A percentile compares a stretch with the other conserved stretches of the same genome.
These are phyloP conservation scores for Tylochromis polylepis DNA, from an alignment of 2,113 vertebrate species.

Conservation along the genomic window DNA sequence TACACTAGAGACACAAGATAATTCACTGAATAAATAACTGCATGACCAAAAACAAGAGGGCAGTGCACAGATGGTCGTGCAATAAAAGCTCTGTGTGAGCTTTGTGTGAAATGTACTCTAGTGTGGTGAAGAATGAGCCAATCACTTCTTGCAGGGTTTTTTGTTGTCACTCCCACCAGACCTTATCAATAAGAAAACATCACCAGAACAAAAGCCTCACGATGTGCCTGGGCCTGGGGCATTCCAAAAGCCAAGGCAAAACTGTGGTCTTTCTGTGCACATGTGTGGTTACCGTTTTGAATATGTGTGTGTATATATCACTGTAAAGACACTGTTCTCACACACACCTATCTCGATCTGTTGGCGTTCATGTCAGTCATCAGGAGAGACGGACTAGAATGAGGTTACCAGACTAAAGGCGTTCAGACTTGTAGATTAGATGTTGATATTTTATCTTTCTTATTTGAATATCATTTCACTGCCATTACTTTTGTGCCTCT, in stretches of 20 bases:
- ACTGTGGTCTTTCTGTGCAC: background rate
- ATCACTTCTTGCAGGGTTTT: background rate
- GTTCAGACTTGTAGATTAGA: background rate
- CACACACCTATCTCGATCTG: background rate
- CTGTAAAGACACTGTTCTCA: background rate
- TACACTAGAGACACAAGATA: background rate
- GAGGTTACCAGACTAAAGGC: background rate
- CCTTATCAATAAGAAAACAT: slow-evolving; percentile 45
- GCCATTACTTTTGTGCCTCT: background rate
- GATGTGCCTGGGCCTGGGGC: background rate
- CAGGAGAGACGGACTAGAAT: background rate
- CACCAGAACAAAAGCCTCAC: slow-evolving; percentile 14
- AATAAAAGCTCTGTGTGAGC: background rate
- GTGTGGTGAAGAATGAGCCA: background rate
- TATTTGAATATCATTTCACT: slow-evolving; percentile 15
- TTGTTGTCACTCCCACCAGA: background rate
- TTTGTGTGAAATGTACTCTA: background rate
- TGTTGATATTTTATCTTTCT: slow-evolving; percentile 35
- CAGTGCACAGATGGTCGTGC: background rate
- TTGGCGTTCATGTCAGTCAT: slow-evolving; percentile 5
- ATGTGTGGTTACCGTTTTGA: background rate
- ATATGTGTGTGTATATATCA: background rate
- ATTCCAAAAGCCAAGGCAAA: background rate
- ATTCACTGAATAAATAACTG: background rate
- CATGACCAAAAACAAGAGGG: background rate